Conservation (phyloP, 2,797 vertebrate genomes). For the Hyperoplus immaculatus region DNA sequence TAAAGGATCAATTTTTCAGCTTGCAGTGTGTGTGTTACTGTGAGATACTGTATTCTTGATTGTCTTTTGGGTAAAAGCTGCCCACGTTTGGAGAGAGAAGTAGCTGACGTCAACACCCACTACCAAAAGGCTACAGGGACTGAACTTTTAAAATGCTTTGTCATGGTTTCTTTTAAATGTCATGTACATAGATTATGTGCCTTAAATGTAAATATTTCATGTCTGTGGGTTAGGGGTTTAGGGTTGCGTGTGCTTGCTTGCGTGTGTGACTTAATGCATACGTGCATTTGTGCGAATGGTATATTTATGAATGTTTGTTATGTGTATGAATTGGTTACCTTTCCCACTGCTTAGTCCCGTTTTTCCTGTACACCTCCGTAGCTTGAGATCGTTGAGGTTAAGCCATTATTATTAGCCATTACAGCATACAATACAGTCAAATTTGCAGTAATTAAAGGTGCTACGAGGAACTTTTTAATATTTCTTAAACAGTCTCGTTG, state of each 20-base stretch:
- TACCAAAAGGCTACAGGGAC: slow-evolving; percentile 78
- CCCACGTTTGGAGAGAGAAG: slow-evolving; percentile 34
- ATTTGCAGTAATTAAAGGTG: not conserved
- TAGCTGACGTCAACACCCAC: slow-evolving; percentile 51
- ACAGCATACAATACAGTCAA: slow-evolving; percentile 26
- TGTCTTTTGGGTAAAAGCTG: slow-evolving; percentile 43
- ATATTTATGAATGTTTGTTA: slow-evolving; percentile 78
- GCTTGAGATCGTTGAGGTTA: slow-evolving; percentile 44
- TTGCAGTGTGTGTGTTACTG: slow-evolving; percentile 45
- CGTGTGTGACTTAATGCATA: slow-evolving; percentile 35
- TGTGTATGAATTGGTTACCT: slow-evolving; percentile 56
- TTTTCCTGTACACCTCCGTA: slow-evolving; percentile 49
- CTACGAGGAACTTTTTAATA: too few relatives aligned
- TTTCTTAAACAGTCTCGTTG: too few relatives aligned
- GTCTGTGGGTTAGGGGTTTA: slow-evolving; percentile 46
- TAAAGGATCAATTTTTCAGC: slow-evolving; percentile 40
- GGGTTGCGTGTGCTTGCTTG: slow-evolving; percentile 52
- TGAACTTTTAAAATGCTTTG: slow-evolving; percentile 64
- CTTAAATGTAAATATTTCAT: slow-evolving; percentile 77
- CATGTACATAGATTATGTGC: slow-evolving; percentile 69
- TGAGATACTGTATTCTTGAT: slow-evolving; percentile 60
- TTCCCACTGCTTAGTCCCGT: slow-evolving; percentile 65
- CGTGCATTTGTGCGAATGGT: slow-evolving; percentile 69
- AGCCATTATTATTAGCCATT: slow-evolving; percentile 27
- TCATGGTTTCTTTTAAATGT: slow-evolving; percentile 68